Percentiles rank a stretch among this genome's conserved stretches.
phyloP scores from a whole-genome alignment of 2,113 vertebrate genomes.

The Sphaerodactylus townsendi region DNA sequence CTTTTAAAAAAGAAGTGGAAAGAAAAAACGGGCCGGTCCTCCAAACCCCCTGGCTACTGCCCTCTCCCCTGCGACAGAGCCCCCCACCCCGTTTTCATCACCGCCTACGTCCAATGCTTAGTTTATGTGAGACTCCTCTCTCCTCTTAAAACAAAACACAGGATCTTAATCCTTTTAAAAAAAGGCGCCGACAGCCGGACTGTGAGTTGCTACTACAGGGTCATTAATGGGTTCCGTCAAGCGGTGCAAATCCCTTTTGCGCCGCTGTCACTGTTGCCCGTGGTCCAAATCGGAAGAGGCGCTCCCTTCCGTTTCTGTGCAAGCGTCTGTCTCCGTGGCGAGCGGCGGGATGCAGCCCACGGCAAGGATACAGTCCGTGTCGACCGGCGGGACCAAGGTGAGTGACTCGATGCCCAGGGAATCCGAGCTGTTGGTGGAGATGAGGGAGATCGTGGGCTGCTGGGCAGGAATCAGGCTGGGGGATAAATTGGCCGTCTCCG shows the following conservation, averaged over 20 bases:
- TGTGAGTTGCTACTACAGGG: neutral
- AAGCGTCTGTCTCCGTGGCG: constrained; percentile 46
- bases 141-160: neutral
- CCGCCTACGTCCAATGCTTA: constrained; percentile 11
- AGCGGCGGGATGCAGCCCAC: constrained; percentile 59
- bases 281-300: neutral
- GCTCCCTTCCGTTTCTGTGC: constrained; percentile 30
- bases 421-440: constrained; percentile 83
- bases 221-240: too few species aligned
- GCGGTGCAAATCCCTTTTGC: neutral
- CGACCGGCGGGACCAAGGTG: constrained; percentile 88
- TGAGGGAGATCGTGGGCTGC: constrained; percentile 93
- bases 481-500: constrained; percentile 77
- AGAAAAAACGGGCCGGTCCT: neutral
- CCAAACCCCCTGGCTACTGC: neutral
- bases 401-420: constrained; percentile 89
- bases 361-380: constrained; percentile 80
- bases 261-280: constrained; percentile 25
- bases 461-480: constrained; percentile 93
- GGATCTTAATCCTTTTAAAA: neutral
- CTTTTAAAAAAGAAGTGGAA: neutral
- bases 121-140: neutral
- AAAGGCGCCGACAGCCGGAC: neutral
- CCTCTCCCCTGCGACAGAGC: neutral
- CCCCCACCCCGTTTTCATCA: neutral